Evolutionary conservation across 1,140 invertebrate genomes (phyloP), one percentile per base, ranked within the genome.

Genomic region (Diuraphis noxia): DNA sequence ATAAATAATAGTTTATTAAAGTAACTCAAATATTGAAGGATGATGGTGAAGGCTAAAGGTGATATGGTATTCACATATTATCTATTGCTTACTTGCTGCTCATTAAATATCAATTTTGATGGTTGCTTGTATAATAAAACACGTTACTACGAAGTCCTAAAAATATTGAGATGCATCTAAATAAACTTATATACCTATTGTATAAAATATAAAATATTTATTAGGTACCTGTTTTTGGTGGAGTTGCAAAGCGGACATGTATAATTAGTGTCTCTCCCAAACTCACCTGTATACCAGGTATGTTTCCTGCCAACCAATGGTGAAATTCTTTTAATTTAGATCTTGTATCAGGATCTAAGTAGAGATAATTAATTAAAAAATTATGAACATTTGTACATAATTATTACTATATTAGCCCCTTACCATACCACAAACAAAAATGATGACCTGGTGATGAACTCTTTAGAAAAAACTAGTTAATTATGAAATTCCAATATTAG

Each of bases 281-380:
- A 0, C 93, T 93, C 0, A 99, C 93, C 82, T 97, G 94, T 92
- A 94, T 94, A 36, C 97, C 98, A 10, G 97, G 97, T 93, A 99
- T 98, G 93, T 99, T 99, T 10, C 95, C 97, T 1, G 99, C 96
- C 7, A 98, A 94, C 98, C 98, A 99, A 94, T 99, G 98, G 93
- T 97, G 96, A 96, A 96, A 98, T 94, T 98, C 98, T 4, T 97
- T 95, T 93, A 96, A 97, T 91, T 95, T 96, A 0, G 96, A 97
- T 56, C 96, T 94, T 9, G 95, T 97, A 95, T 99, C 98, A 6
- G 97, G 97, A 96, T 98, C 98, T 97, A 38, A 93, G 52, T 38
- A 88, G 46, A n/a, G n/a, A n/a, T n/a, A n/a, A n/a, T n/a, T n/a
- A n/a, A n/a, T n/a, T n/a, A n/a, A n/a, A n/a, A n/a, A n/a, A n/a